Evolutionary conservation across 2,888 invertebrate genomes (phyloP).

Genomic region (Pollenia labialis): DNA sequence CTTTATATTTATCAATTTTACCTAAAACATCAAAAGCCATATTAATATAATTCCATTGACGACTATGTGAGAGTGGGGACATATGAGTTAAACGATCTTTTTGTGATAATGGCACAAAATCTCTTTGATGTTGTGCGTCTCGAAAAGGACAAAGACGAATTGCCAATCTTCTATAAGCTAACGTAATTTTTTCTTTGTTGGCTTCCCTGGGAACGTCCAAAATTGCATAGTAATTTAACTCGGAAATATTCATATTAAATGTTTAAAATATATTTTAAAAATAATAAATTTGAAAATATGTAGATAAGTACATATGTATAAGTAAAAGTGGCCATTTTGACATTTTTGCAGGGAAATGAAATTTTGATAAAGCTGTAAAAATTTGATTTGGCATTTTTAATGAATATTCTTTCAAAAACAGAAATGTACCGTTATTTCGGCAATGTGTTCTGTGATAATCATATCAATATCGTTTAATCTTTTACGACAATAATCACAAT

Average conservation of each 20-base stretch:
- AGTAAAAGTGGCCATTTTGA: no score
- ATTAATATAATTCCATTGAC: constrained; percentile 85
- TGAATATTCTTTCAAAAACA: no score
- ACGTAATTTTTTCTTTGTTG: constrained; percentile 88
- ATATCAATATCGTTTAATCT: no score
- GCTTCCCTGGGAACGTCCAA: constrained; percentile 88
- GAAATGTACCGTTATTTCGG: no score
- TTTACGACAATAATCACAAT: no score
- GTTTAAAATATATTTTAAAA: constrained; percentile 5
- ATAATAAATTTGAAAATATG: background rate
- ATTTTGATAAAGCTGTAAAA: no score
- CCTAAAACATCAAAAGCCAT: constrained; percentile 92
- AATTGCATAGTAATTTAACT: constrained; percentile 91
- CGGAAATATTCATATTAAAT: constrained; percentile 78
- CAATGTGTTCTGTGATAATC: no score
- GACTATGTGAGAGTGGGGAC: constrained; percentile 76
- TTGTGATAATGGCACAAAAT: constrained; percentile 84
- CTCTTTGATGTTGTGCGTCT: constrained; percentile 84
- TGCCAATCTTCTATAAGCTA: constrained; percentile 87
- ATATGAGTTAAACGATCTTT: constrained; percentile 78
- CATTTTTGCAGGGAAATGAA: no score
- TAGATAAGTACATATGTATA: no score
- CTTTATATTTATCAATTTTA: constrained; percentile 59
- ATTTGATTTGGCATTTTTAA: no score
- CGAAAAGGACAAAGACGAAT: constrained; percentile 85